A percentile compares a stretch with the other conserved stretches of the same genome.
phyloP scores from a whole-genome alignment of 2,113 vertebrate genomes.

The Menura novaehollandiae region DNA sequence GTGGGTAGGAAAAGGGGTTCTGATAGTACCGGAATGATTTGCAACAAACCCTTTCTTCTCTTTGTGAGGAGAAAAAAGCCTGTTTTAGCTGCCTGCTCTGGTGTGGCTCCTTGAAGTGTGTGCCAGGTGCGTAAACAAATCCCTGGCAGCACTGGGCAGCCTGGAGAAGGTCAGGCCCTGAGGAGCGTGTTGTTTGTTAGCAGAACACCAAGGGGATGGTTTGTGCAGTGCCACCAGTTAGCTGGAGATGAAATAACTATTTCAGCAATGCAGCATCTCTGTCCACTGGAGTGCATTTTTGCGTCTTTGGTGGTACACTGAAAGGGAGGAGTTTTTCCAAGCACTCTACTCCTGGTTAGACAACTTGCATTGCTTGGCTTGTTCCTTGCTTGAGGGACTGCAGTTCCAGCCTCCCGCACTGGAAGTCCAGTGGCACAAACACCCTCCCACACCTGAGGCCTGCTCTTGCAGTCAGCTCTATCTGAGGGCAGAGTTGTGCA shows the following conservation, averaged over 20 bases:
- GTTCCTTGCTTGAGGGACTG: neutral
- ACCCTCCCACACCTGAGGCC: accelerated
- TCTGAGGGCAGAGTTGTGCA: neutral
- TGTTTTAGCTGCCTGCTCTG: neutral
- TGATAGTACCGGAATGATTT: neutral
- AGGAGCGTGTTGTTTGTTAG: constrained; percentile 42
- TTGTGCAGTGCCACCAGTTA: neutral
- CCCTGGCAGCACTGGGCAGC: constrained; percentile 41
- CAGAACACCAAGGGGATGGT: neutral
- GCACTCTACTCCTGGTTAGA: neutral
- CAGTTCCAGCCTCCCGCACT: neutral
- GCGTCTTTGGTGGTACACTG: neutral
- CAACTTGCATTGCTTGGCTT: neutral
- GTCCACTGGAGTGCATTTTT: neutral
- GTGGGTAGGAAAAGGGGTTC: neutral
- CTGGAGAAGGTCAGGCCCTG: constrained; percentile 21
- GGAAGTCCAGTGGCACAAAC: neutral
- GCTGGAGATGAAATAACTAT: neutral
- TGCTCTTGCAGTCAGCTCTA: neutral
- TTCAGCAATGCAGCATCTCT: neutral
- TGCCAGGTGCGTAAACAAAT: constrained; percentile 47
- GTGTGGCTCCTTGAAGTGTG: constrained; percentile 13
- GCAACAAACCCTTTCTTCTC: neutral
- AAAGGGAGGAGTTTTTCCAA: neutral
- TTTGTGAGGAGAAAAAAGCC: constrained; percentile 35